Conservation (phyloP, 2,888 invertebrate genomes). For the Nesidiocoris tenuis region DNA sequence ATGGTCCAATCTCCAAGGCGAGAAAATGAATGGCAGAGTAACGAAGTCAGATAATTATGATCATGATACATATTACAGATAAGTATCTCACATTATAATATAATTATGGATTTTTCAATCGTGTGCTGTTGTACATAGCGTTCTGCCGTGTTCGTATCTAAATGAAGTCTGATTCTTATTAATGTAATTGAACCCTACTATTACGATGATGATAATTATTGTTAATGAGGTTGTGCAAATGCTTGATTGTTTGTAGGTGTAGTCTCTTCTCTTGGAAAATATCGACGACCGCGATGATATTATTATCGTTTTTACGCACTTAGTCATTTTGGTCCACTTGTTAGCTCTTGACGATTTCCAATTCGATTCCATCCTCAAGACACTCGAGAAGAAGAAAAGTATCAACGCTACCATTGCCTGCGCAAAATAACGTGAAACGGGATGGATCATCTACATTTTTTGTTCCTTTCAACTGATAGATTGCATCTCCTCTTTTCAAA, state of each 20-base stretch:
- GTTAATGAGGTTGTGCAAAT: slow-evolving; percentile 35
- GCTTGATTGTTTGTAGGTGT: slow-evolving; percentile 22
- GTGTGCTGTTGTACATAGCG: slow-evolving; percentile 18
- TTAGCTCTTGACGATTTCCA: slow-evolving; percentile 22
- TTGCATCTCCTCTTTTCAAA: not conserved
- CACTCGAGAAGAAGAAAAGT: not conserved
- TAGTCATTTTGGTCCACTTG: slow-evolving; percentile 10
- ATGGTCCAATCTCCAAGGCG: slow-evolving; percentile 21
- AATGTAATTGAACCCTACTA: slow-evolving; percentile 19
- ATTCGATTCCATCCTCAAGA: not conserved
- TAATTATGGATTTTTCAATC: slow-evolving; percentile 16
- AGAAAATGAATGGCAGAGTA: slow-evolving; percentile 1
- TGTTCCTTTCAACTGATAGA: not conserved
- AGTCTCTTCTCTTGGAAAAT: slow-evolving; percentile 3
- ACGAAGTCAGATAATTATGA: slow-evolving; percentile 6
- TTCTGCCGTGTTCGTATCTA: slow-evolving; percentile 18
- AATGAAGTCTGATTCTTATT: slow-evolving; percentile 23
- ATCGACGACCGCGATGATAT: not conserved
- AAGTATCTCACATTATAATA: too few species aligned
- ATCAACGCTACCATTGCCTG: too few species aligned
- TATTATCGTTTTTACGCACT: not conserved
- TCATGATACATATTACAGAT: too few species aligned
- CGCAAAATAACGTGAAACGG: not conserved
- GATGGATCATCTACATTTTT: slow-evolving; percentile 7
- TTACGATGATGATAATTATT: slow-evolving; percentile 8